Evolutionary conservation across 2,797 vertebrate genomes (phyloP).

Genomic region (Melanotaenia maccullochi): DNA sequence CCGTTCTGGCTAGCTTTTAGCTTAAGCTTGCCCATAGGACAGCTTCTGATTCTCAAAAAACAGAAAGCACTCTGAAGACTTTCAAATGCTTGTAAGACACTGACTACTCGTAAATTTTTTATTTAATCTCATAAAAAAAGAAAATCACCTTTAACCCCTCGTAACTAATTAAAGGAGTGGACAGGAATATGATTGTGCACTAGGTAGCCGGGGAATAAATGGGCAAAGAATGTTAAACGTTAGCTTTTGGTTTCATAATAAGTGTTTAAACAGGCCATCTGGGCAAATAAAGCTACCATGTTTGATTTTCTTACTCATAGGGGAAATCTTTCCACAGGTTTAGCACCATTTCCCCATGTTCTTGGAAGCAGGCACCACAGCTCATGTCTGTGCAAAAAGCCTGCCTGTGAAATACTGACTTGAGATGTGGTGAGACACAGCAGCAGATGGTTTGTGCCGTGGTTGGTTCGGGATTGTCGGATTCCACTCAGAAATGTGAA

Average conservation of each 20-base stretch:
- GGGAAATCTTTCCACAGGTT: slow-evolving; percentile 19
- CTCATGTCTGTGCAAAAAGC: slow-evolving; percentile 37
- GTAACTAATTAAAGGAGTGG: background rate
- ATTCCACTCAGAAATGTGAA: slow-evolving; percentile 31
- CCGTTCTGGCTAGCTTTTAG: background rate
- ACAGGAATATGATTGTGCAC: slow-evolving; percentile 15
- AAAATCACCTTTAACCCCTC: slow-evolving; percentile 19
- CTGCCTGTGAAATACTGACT: slow-evolving; percentile 50
- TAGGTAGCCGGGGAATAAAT: background rate
- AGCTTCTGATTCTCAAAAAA: too few relatives aligned
- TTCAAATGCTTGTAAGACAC: too few relatives aligned
- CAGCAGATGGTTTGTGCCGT: slow-evolving; percentile 5
- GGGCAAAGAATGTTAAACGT: background rate
- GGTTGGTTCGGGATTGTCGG: slow-evolving; percentile 20
- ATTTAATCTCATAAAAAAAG: background rate
- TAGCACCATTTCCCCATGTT: slow-evolving; percentile 18
- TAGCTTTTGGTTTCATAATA: background rate
- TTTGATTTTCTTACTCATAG: slow-evolving; percentile 29
- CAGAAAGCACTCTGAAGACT: too few relatives aligned
- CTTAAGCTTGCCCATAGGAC: background rate
- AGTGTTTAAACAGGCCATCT: slow-evolving; percentile 2
- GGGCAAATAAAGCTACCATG: slow-evolving; percentile 16
- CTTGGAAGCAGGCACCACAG: slow-evolving; percentile 20
- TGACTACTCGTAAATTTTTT: background rate
- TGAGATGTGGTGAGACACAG: slow-evolving; percentile 40